Base-by-base conservation (phyloP, 2,113 vertebrate genomes). In the Fukomys damarensis region DNA sequence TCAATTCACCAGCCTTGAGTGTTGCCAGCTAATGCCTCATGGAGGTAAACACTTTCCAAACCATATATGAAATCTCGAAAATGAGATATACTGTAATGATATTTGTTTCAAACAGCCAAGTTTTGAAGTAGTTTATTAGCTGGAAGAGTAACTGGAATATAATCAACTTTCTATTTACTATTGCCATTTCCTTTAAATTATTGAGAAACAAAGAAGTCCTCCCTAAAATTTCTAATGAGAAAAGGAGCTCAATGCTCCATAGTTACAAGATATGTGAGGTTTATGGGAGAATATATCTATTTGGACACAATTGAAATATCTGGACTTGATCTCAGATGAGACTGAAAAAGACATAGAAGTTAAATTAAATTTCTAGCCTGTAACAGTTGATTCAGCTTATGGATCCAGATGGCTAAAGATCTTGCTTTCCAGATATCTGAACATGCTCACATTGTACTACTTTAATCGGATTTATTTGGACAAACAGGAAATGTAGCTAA, bases 401-500 rank as follows among this genome's bases (percentile, higher is more conserved):
- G 3, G 0, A 41, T 81, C 13, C 13, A 16, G 6, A 66, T 12
- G 6, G 79, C 14, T 61, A 92, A 41, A 68, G 22, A n/a, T 79
- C 24, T 61, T 79, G 22, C 59, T 87, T 90, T 83, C 46, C 11
- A 38, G 30, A 61, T 77, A 49, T 4, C 4, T 88, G 63, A 74
- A 30, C 28, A 22, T 61, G n/a, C 19, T 77, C 22, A 20, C 49
- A 61, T 79, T 81, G n/a, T 38, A 35, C 72, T 76, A 12, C 7
- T 89, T 68, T 92, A 80, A 92, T 96, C 52, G 93, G 20, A 95
- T 70, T 94, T 96, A 80, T 74, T 74, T 92, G 77, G 56, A 80
- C 66, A 93, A 94, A 96, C 66, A 97, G 82, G 93, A 94, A 84
- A 79, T 58, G 94, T 97, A 97, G 93, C 93, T 89, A 97, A 89